Evolutionary conservation across 2,888 invertebrate species (phyloP).

Genomic region (Anagyrus pseudococci): DNA sequence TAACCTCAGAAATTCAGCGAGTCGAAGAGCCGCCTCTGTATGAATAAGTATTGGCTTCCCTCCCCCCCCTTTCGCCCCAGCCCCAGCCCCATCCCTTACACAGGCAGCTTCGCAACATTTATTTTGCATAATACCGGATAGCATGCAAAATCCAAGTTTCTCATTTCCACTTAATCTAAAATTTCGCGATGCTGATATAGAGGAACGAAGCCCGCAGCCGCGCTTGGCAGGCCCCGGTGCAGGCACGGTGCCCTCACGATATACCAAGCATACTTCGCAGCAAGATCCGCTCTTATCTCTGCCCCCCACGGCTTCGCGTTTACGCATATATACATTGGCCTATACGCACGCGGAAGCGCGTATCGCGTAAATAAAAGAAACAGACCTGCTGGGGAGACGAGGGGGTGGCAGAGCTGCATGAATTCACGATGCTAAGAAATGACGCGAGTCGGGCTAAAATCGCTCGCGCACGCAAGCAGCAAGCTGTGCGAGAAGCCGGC

Average conservation of each 20-base stretch:
- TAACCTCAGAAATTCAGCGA: neutral
- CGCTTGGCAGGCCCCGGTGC: neutral
- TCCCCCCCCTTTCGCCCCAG: neutral
- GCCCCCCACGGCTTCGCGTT: no score
- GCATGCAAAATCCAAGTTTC: neutral
- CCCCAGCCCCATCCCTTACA: no score
- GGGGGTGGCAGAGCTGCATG: neutral
- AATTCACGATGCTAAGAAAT: no score
- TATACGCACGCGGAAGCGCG: neutral
- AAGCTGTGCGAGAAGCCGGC: neutral
- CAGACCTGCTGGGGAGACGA: no score
- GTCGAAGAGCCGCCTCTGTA: neutral
- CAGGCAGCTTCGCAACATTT: neutral
- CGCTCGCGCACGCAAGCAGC: neutral
- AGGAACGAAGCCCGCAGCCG: neutral
- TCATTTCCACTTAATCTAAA: neutral
- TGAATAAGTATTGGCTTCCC: neutral
- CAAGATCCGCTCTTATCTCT: conserved; percentile 7
- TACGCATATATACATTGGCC: neutral
- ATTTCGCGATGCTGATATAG: neutral
- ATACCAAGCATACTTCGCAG: neutral
- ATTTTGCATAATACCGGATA: neutral
- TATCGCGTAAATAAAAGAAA: neutral
- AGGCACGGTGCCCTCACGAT: neutral
- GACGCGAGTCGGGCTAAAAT: neutral